Evolutionary conservation across 2,113 vertebrate genomes (phyloP).

Genomic region (Psittacus erithacus): DNA sequence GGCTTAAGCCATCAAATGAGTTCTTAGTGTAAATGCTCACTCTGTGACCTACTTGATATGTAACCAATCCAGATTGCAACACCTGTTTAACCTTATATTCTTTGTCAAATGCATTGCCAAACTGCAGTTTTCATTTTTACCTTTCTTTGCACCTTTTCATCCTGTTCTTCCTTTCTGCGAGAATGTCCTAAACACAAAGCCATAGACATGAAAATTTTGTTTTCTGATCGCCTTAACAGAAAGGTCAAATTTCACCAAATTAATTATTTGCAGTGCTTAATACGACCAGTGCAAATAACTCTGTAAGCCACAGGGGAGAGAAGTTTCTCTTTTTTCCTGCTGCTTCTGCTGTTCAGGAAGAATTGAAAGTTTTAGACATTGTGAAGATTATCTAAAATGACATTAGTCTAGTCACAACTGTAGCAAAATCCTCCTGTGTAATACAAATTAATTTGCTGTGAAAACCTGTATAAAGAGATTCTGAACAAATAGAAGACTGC

Average conservation of each 20-base stretch:
- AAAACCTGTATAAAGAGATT: not conserved
- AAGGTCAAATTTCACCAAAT: conserved; percentile 24
- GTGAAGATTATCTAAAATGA: conserved; percentile 42
- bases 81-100: not conserved
- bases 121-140: not conserved
- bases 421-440: conserved; percentile 51
- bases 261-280: conserved; percentile 3
- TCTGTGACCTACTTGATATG: not conserved
- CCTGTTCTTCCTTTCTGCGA: not conserved
- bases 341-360: conserved; percentile 13
- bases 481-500: conserved; percentile 27
- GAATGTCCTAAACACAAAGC: not conserved
- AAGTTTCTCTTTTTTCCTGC: not conserved
- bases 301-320: not conserved
- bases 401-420: conserved; percentile 44
- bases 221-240: not conserved
- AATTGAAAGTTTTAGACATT: not conserved
- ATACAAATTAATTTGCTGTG: conserved; percentile 49
- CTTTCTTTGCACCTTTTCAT: not conserved
- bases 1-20: not conserved
- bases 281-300: not conserved
- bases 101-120: conserved; percentile 9
- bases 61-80: not conserved
- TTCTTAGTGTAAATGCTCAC: not conserved
- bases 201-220: not conserved